Percentiles rank a stretch among this genome's conserved stretches.
phyloP scores from a whole-genome alignment of 2,888 invertebrate genomes.

The Diarsia brunnea region DNA sequence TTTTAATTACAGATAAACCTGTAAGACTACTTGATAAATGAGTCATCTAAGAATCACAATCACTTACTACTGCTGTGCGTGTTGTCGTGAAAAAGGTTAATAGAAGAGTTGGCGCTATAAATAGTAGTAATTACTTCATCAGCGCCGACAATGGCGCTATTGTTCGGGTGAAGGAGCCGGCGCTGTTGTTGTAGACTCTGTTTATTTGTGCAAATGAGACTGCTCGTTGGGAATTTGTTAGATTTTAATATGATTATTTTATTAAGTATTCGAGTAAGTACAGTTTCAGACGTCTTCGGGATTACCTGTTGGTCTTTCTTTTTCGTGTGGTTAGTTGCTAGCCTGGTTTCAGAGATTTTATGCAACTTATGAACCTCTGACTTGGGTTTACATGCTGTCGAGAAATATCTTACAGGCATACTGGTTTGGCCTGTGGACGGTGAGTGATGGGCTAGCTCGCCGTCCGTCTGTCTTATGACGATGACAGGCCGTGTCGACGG shows the following conservation, averaged over 20 bases:
- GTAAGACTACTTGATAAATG: slow-evolving; percentile 11
- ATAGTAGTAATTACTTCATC: slow-evolving; percentile 63
- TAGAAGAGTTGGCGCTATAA: slow-evolving; percentile 42
- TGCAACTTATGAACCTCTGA: no score
- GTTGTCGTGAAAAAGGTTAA: slow-evolving; percentile 44
- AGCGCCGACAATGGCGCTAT: slow-evolving; percentile 47
- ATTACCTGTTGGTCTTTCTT: not conserved
- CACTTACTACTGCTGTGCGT: slow-evolving; percentile 40
- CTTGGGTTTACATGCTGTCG: no score
- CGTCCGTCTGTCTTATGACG: no score
- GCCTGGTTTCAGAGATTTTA: no score
- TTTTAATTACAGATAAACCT: slow-evolving; percentile 3
- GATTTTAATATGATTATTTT: not conserved
- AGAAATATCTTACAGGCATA: no score
- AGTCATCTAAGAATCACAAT: slow-evolving; percentile 23
- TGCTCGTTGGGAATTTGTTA: not conserved
- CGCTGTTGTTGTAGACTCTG: slow-evolving; percentile 1
- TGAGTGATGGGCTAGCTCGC: no score
- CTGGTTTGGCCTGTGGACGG: no score
- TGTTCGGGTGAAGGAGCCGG: slow-evolving; percentile 52
- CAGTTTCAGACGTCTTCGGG: not conserved
- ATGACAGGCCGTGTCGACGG: no score
- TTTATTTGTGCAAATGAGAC: slow-evolving; percentile 6
- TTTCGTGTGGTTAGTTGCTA: no score
- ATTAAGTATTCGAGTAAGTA: not conserved